These are phyloP conservation scores for Aphidius gifuensis DNA, from an alignment of 1,140 invertebrate genomes.

Conservation along the genomic window DNA sequence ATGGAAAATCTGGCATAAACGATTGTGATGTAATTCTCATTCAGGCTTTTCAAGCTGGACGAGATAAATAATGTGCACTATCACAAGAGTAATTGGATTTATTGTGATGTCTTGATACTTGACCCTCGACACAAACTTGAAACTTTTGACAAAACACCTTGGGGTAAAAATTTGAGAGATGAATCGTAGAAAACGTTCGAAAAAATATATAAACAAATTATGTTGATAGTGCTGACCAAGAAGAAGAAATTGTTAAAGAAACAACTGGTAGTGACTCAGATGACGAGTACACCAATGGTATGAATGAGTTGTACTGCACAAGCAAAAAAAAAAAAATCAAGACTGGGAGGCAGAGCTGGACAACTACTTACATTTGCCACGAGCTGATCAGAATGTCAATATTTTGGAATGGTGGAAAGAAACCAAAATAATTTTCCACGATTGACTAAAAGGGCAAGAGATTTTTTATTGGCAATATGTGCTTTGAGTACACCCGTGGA, in stretches of 20 bases:
- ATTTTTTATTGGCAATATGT: no score
- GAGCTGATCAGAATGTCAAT: no score
- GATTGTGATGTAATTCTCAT: background rate
- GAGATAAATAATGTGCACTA: constrained; percentile 44
- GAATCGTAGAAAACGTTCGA: background rate
- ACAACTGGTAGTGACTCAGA: no score
- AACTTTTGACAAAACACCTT: constrained; percentile 30
- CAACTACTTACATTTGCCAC: no score
- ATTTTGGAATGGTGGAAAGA: no score
- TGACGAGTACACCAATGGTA: no score
- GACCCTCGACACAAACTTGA: constrained; percentile 43
- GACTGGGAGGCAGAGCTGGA: no score
- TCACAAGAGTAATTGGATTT: constrained; percentile 43
- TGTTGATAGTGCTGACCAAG: no score
- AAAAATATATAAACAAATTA: background rate
- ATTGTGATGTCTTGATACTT: constrained; percentile 41
- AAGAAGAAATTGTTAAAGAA: constrained; percentile 2
- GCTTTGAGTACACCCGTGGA: no score
- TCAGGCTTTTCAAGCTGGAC: constrained; percentile 34
- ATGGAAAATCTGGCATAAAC: background rate
- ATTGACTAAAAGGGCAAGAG: no score
- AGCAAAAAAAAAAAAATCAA: constrained; percentile 6
- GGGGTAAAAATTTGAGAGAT: constrained; percentile 8
- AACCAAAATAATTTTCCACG: no score
- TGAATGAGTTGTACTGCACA: no score